These are phyloP conservation scores for Cuculus canorus DNA, from an alignment of 2,797 vertebrate genomes.

Conservation along the genomic window DNA sequence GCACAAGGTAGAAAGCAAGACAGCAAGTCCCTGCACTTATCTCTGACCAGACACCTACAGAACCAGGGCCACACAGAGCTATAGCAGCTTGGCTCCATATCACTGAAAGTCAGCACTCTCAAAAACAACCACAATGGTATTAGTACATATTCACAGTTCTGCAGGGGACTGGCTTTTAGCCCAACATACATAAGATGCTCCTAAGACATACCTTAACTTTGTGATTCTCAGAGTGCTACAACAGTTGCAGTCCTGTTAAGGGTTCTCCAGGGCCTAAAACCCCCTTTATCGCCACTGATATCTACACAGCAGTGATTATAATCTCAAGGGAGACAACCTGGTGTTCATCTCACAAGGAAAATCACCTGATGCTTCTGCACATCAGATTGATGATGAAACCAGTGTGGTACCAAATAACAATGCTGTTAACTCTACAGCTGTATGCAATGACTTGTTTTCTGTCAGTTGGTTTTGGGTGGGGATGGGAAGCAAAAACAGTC, in stretches of 20 bases:
- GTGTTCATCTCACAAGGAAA: background rate
- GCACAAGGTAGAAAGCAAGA: background rate
- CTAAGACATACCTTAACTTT: background rate
- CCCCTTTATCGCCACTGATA: background rate
- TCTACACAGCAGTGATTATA: background rate
- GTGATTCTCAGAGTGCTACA: rapidly evolving
- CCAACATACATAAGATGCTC: background rate
- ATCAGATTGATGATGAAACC: background rate
- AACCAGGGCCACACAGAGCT: background rate
- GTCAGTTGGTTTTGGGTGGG: background rate
- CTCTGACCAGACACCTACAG: background rate
- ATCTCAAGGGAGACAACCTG: background rate
- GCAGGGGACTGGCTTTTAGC: background rate
- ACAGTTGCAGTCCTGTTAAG: rapidly evolving
- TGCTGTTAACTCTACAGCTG: background rate
- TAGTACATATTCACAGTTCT: background rate
- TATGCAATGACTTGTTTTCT: background rate
- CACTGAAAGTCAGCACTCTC: background rate
- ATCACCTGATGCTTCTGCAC: background rate
- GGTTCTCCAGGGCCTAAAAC: background rate
- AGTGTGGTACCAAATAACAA: background rate
- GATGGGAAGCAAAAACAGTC: background rate
- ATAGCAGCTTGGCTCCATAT: background rate
- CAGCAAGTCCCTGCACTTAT: background rate
- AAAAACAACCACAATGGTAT: background rate